These are phyloP conservation scores for Aphrocallistes beatrix DNA, from an alignment of 37 sponge, comb jelly and placozoan species.

Conservation along the genomic window DNA sequence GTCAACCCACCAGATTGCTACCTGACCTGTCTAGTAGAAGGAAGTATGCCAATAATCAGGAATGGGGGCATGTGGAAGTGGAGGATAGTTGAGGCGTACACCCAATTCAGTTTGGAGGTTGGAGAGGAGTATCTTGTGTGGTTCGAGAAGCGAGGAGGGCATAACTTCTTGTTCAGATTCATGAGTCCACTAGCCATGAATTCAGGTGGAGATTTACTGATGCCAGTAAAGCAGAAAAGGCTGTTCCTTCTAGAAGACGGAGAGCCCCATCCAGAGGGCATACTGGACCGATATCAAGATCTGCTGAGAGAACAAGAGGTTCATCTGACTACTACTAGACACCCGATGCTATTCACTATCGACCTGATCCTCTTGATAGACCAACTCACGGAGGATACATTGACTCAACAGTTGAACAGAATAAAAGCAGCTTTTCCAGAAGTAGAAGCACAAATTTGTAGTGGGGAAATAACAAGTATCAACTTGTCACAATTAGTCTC, in stretches of 20 bases:
- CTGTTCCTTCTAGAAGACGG: background rate
- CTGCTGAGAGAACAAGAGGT: background rate
- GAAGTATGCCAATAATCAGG: background rate
- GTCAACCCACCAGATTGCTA: background rate
- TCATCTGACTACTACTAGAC: background rate
- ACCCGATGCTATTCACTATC: slow-evolving; percentile 12
- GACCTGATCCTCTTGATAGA: background rate
- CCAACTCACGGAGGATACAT: background rate
- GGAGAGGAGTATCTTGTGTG: background rate
- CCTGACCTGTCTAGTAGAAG: background rate
- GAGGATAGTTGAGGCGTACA: background rate
- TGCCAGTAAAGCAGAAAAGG: background rate
- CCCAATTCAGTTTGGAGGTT: background rate
- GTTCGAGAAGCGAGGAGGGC: background rate
- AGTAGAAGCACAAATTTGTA: background rate
- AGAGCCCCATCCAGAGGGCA: background rate
- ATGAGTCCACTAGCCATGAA: background rate
- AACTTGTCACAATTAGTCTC: background rate
- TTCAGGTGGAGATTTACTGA: background rate
- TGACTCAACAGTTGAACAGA: background rate
- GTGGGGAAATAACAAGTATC: background rate
- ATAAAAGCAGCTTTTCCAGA: background rate
- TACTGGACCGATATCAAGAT: background rate
- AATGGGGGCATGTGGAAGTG: background rate
- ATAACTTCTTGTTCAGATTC: background rate